These are phyloP conservation scores for Rotaria magnacalcarata DNA, from an alignment of 2,888 invertebrate species.

Conservation along the genomic window DNA sequence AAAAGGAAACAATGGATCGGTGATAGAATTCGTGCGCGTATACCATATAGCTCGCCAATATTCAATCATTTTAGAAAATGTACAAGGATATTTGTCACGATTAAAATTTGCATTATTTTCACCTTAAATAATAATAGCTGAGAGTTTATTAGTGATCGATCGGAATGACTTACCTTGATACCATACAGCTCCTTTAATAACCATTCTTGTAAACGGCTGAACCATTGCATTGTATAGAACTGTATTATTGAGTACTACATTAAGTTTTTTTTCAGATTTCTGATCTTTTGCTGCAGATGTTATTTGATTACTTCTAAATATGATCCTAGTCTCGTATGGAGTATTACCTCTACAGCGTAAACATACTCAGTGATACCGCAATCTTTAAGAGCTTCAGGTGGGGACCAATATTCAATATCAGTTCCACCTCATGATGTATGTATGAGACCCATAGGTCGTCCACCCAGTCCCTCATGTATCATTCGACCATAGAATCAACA, in stretches of 20 bases:
- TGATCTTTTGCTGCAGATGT: background rate
- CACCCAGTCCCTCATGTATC: constrained; percentile 50
- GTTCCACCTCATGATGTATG: constrained; percentile 52
- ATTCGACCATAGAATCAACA: constrained; percentile 55
- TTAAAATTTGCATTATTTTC: constrained; percentile 49
- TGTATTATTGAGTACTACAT: background rate
- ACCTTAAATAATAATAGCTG: constrained; percentile 47
- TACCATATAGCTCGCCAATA: constrained; percentile 53
- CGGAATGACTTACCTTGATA: constrained; percentile 51
- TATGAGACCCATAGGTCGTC: constrained; percentile 52
- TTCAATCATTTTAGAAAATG: constrained; percentile 53
- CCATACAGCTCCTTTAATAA: constrained; percentile 55
- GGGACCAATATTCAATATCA: constrained; percentile 53
- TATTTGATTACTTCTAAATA: too few species aligned
- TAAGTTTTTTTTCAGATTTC: background rate
- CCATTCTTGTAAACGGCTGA: constrained; percentile 52
- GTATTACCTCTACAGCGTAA: too few species aligned
- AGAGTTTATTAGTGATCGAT: background rate
- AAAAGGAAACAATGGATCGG: constrained; percentile 51
- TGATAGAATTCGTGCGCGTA: constrained; percentile 47
- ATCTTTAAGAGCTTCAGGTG: constrained; percentile 51
- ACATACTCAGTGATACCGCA: constrained; percentile 48
- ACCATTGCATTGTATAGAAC: constrained; percentile 57
- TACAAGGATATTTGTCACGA: constrained; percentile 51
- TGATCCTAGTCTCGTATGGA: too few species aligned